Conservation (phyloP, 2,888 invertebrate genomes). For the Plagodis dolabraria region DNA sequence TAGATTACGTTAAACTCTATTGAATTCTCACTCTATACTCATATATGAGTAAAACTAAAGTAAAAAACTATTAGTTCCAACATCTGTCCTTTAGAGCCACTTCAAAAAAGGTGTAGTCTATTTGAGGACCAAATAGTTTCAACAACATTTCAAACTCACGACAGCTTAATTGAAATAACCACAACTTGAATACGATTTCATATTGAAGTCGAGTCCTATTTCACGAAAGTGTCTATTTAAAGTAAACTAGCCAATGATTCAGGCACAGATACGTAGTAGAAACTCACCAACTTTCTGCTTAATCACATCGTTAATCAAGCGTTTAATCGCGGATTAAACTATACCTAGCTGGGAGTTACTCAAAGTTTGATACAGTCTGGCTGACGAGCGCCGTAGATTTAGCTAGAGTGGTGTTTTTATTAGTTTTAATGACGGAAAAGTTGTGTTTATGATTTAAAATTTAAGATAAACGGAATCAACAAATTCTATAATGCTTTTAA, state of each 20-base stretch:
- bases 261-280: constrained; percentile 24
- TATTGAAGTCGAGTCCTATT: neutral
- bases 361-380: constrained; percentile 52
- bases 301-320: constrained; percentile 67
- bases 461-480: too few species aligned
- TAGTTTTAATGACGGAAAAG: constrained; percentile 8
- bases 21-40: too few species aligned
- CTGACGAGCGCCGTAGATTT: constrained; percentile 22
- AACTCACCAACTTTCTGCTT: constrained; percentile 52
- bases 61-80: too few species aligned
- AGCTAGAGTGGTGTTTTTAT: constrained; percentile 25
- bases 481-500: too few species aligned
- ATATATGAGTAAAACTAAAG: too few species aligned
- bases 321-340: constrained; percentile 64
- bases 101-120: too few species aligned
- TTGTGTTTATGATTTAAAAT: constrained; percentile 4
- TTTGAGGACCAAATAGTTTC: too few species aligned
- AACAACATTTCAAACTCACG: too few species aligned
- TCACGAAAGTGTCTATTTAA: constrained; percentile 14
- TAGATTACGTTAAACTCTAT: too few species aligned
- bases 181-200: too few species aligned
- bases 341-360: constrained; percentile 66
- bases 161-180: too few species aligned
- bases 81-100: too few species aligned
- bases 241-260: constrained; percentile 18